Evolutionary conservation across 2,797 vertebrate genomes (phyloP), one percentile per base, ranked within the genome.

Genomic region (Remorina albescens): DNA sequence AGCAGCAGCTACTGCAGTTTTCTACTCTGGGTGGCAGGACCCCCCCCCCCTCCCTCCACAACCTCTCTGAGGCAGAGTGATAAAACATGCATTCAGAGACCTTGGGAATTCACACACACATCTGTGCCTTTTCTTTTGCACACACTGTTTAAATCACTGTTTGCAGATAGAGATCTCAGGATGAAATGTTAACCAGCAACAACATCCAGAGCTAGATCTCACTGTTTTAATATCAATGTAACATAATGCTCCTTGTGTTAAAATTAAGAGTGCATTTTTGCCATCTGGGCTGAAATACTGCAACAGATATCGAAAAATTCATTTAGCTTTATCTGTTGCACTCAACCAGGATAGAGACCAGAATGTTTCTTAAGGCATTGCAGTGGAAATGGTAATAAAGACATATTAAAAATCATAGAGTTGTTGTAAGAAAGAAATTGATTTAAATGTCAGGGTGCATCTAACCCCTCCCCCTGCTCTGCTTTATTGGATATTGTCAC

Each of bases 361-460:
- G 53, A 65, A 32, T 68, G 82, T 74, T 76, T 56, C 71, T 83
- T 37, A 49, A 34, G 74, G 69, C 66, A 26, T 67, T 44, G 76
- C 75, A n/a, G 49, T 30, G 44, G 75, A 69, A 56, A 83, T 80
- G 55, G 74, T 83, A 88, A 92, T 91, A 93, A 91, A 90, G 85
- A 92, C 70, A 74, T 76, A 78, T 90, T 84, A 70, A 90, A 90
- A 91, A 89, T 88, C 78, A 83, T 82, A 86, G 76, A 88, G 86
- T 86, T 86, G 75, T 89, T 85, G 76, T 76, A 78, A 81, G 71
- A 81, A 86, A 87, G 86, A 85, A 85, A 93, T 93, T 93, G 92
- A 92, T 93, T 94, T 91, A 91, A 92, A 93, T 92, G 91, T 92
- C 91, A 91, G 79, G 83, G 85, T 86, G 82, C 88, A 84, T 88